Conservation (phyloP, 2,113 vertebrate genomes). For the Sylvia atricapilla region DNA sequence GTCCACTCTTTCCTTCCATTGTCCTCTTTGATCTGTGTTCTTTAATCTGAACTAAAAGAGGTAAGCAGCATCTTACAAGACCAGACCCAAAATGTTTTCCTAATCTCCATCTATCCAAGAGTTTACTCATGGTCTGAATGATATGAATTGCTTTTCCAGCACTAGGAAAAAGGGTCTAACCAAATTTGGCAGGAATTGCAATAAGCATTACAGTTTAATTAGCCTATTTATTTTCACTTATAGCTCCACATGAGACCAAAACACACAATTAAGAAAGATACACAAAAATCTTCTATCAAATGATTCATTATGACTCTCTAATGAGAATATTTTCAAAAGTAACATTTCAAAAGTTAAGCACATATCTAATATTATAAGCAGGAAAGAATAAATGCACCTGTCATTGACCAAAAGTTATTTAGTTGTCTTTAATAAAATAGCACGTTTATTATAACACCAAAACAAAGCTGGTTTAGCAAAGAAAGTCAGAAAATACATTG, state of each 20-base stretch:
- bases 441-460: background rate
- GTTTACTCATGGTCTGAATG: background rate
- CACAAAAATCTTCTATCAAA: background rate
- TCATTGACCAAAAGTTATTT: background rate
- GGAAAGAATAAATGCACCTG: background rate
- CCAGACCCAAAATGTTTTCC: background rate
- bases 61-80: background rate
- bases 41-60: background rate
- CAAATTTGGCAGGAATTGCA: background rate
- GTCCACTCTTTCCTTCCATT: background rate
- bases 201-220: background rate
- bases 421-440: background rate
- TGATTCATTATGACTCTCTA: background rate
- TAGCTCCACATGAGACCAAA: background rate
- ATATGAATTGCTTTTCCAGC: background rate
- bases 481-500: background rate
- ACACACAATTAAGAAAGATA: background rate
- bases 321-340: background rate
- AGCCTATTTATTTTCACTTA: background rate
- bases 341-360: background rate
- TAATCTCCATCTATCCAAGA: background rate
- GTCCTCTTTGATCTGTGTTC: background rate
- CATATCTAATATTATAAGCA: background rate
- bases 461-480: background rate
- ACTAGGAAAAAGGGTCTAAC: background rate